Conservation (phyloP, 2,888 invertebrate species). For the Yponomeuta plumbellus region DNA sequence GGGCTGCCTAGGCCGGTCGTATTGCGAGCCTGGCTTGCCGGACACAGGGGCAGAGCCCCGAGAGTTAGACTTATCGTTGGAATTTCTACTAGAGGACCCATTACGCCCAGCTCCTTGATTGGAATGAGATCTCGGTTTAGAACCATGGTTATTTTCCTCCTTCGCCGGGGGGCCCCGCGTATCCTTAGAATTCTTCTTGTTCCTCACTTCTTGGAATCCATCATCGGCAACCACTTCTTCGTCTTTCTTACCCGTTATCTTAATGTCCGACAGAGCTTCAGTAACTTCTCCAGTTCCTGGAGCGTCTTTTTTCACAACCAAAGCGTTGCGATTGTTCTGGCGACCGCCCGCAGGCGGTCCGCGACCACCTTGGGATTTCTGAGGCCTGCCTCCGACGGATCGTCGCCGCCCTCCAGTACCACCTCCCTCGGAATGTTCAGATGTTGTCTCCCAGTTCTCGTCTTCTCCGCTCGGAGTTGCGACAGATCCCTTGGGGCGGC, state of each 20-base stretch:
- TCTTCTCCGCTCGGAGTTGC: constrained; percentile 71
- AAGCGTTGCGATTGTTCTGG: constrained; percentile 49
- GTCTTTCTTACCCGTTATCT: constrained; percentile 54
- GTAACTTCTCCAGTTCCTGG: constrained; percentile 46
- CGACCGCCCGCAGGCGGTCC: constrained; percentile 54
- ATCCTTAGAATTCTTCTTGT: constrained; percentile 84
- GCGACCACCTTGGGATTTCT: constrained; percentile 51
- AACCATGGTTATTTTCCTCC: constrained; percentile 49
- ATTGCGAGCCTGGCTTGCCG: constrained; percentile 53
- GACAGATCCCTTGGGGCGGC: constrained; percentile 52
- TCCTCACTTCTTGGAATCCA: constrained; percentile 90
- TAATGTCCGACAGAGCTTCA: constrained; percentile 64
- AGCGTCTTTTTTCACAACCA: constrained; percentile 49
- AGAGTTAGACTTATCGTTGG: constrained; percentile 56
- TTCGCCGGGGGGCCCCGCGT: constrained; percentile 50
- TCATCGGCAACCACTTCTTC: constrained; percentile 76
- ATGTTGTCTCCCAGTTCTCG: constrained; percentile 88
- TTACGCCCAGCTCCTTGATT: constrained; percentile 65
- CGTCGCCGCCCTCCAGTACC: constrained; percentile 48
- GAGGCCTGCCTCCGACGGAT: constrained; percentile 47
- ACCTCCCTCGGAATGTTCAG: constrained; percentile 84
- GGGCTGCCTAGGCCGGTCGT: constrained; percentile 73
- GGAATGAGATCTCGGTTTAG: constrained; percentile 64
- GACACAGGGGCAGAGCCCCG: constrained; percentile 52
- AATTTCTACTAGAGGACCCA: constrained; percentile 59